Evolutionary conservation across 64 coral and sea anemone genomes (phyloP), one percentile per base, ranked within the genome.

Genomic region (Stichodactyla helianthus): DNA sequence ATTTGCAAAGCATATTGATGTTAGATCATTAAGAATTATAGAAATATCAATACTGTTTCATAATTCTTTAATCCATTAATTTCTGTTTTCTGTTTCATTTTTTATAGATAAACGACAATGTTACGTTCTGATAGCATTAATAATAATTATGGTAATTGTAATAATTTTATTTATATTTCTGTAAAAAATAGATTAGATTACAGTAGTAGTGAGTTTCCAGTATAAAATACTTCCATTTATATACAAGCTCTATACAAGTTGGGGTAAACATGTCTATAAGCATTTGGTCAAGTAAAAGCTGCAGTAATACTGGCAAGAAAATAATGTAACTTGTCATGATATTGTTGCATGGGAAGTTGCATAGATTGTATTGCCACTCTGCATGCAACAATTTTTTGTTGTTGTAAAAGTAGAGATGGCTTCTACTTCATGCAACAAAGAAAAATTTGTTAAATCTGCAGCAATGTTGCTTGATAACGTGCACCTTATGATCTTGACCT

Each of bases 101-200:
- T 76, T 98, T 94, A 50, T 87, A 98, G 96, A 98, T 77, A 98
- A 98, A 57, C 91, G 93, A 61, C 96, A 98, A 89, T 94, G 92
- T 68, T 98, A 91, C 88, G 96, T 94, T 68, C 93, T 98, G 0
- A 87, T 98, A 55, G 87, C 87, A 79, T n/a, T 98, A 58, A 94
- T 98, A 53, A 90, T 98, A 35, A 82, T 98, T 6, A 92, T 98
- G 87, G 91, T 93, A 25, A 83, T 98, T 4, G 87, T 98, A 19
- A 85, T 98, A 77, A 84, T 98, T 68, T 89, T 98, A 88, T 98
- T 98, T 93, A 92, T 98, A 63, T 51, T 44, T 17, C 27, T 83
- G 13, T 89, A 83, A 89, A 19, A 54, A 10, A 79, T 64, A 64
- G 35, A 65, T 65, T 0, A 6, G 5, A 22, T n/a, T 65, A 18